Evolutionary conservation across 1,140 invertebrate species (phyloP).

Genomic region (Nasonia longicornis): DNA sequence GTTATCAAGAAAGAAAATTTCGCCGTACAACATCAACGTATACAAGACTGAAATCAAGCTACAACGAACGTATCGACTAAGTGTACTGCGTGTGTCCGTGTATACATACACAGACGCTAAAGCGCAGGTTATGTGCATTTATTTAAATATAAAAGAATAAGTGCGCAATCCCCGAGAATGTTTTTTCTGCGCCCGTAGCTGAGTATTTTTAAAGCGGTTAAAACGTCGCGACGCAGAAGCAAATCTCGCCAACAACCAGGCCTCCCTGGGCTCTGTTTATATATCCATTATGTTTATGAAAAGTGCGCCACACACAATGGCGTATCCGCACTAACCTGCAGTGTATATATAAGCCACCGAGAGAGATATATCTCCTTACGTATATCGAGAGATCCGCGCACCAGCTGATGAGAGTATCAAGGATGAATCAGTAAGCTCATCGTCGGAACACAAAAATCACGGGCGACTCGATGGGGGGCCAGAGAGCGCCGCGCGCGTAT

Average conservation of each 20-base stretch:
- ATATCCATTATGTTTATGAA: conserved; percentile 35
- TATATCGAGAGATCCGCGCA: not conserved
- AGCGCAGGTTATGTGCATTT: not conserved
- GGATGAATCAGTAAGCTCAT: conserved; percentile 18
- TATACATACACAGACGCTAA: not conserved
- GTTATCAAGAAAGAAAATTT: conserved; percentile 19
- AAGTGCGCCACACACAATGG: conserved; percentile 31
- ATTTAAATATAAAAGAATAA: not conserved
- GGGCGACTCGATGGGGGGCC: not conserved
- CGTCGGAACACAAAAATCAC: not conserved
- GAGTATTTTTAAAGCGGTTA: conserved; percentile 40
- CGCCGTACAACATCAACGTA: not conserved
- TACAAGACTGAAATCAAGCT: not conserved
- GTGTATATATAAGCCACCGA: not conserved
- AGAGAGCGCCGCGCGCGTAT: not conserved
- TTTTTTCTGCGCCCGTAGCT: not conserved
- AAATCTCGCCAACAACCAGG: not conserved
- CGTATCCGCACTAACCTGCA: conserved; percentile 36
- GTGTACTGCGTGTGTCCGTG: not conserved
- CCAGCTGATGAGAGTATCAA: not conserved
- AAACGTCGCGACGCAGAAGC: conserved; percentile 25
- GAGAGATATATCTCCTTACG: too few species aligned
- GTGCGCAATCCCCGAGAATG: not conserved
- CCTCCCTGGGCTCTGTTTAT: conserved; percentile 16
- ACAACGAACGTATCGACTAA: not conserved